Evolutionary conservation across 1,140 invertebrate genomes (phyloP).

Genomic region (Conus betulinus): DNA sequence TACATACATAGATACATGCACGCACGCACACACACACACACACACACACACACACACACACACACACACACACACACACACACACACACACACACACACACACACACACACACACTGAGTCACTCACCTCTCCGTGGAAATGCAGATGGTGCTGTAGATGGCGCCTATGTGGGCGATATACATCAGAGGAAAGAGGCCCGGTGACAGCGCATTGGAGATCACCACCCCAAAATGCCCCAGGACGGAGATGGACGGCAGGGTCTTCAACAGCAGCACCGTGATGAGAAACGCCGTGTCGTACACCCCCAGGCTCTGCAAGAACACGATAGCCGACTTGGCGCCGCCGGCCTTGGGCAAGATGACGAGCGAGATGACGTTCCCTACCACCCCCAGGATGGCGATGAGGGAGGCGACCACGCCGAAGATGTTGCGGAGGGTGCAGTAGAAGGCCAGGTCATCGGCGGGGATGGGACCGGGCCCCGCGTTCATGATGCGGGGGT

Average conservation of each 20-base stretch:
- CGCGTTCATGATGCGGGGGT: conserved; percentile 3
- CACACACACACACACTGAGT: background rate
- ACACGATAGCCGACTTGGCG: conserved; percentile 29
- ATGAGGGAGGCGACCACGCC: conserved; percentile 35
- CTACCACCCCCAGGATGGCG: conserved; percentile 30
- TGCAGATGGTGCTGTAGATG: conserved; percentile 41
- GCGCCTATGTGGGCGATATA: conserved; percentile 39
- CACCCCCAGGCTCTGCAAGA: conserved; percentile 35
- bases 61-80: background rate
- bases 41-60: background rate
- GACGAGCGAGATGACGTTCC: conserved; percentile 37
- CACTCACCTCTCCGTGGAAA: conserved; percentile 36
- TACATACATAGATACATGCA: background rate
- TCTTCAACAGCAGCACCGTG: conserved; percentile 24
- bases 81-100: background rate
- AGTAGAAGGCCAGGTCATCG: conserved; percentile 29
- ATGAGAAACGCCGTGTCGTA: conserved; percentile 37
- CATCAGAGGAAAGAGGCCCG: conserved; percentile 23
- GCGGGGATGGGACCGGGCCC: background rate
- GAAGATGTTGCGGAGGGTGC: conserved; percentile 38
- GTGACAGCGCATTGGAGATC: conserved; percentile 35
- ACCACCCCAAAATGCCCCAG: conserved; percentile 36
- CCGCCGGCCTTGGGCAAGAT: conserved; percentile 38
- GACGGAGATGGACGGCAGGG: conserved; percentile 33
- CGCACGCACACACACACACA: background rate